These are phyloP conservation scores for Enteromius thamalakanensis DNA, from an alignment of 2,797 vertebrate species.

Conservation along the genomic window DNA sequence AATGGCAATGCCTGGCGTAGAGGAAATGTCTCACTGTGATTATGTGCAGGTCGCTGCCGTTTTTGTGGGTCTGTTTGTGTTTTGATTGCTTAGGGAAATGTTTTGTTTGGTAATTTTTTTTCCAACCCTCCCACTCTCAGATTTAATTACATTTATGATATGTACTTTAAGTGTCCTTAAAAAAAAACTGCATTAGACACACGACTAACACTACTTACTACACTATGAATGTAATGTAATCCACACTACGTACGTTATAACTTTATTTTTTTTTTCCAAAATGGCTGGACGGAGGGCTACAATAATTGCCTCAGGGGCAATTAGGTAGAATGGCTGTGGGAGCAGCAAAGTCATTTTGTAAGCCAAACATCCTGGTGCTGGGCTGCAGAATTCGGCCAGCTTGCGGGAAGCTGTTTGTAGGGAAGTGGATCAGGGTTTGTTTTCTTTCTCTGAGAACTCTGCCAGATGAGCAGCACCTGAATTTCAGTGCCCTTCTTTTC, in stretches of 20 bases:
- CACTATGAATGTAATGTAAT: constrained; percentile 2
- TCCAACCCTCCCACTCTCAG: constrained; percentile 53
- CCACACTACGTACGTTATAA: constrained; percentile 63
- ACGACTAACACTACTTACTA: background rate
- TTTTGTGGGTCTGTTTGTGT: constrained; percentile 74
- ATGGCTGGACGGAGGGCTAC: constrained; percentile 65
- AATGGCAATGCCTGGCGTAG: constrained; percentile 57
- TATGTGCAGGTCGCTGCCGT: constrained; percentile 65
- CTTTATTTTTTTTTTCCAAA: constrained; percentile 65
- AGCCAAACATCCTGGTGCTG: constrained; percentile 83
- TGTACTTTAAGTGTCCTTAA: constrained; percentile 12
- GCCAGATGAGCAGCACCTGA: constrained; percentile 80
- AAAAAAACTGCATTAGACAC: background rate
- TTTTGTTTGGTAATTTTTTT: constrained; percentile 73
- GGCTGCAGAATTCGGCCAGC: constrained; percentile 70
- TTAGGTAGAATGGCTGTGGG: constrained; percentile 74
- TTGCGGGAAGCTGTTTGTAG: constrained; percentile 67
- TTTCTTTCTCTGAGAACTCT: constrained; percentile 76
- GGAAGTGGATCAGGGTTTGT: constrained; percentile 76
- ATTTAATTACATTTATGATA: constrained; percentile 49
- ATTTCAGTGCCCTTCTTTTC: constrained; percentile 48
- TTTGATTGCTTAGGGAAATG: constrained; percentile 78
- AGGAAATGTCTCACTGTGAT: constrained; percentile 69
- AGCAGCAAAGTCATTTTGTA: constrained; percentile 81
- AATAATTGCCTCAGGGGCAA: constrained; percentile 80